Evolutionary conservation across 2,888 invertebrate species (phyloP).

Genomic region (Dasysyrphus albostriatus): DNA sequence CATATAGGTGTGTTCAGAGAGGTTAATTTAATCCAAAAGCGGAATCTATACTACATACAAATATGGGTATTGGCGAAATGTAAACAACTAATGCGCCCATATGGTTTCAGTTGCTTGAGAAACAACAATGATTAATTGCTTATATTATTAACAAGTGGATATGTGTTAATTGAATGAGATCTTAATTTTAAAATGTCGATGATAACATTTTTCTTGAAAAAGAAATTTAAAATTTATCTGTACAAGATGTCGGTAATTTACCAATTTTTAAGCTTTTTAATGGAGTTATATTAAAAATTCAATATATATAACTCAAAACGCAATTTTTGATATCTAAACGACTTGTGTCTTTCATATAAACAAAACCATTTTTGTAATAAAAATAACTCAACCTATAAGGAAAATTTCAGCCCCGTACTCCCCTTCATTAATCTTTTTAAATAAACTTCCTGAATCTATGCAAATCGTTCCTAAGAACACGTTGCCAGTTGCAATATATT

Average conservation of each 20-base stretch:
- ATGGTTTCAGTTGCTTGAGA: conserved; percentile 32
- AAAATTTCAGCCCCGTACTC: neutral
- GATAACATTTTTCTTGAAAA: neutral
- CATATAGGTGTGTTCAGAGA: conserved; percentile 26
- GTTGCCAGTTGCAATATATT: neutral
- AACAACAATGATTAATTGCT: conserved; percentile 33
- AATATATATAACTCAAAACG: too few species aligned
- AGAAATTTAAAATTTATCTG: neutral
- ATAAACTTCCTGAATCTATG: neutral
- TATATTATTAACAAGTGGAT: conserved; percentile 27
- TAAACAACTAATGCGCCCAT: conserved; percentile 24
- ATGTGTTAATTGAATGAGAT: conserved; percentile 32
- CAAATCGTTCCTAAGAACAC: neutral
- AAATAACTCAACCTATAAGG: neutral
- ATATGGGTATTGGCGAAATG: conserved; percentile 41
- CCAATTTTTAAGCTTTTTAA: too few species aligned
- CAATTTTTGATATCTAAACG: too few species aligned
- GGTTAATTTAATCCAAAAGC: conserved; percentile 13
- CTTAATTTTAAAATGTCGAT: neutral
- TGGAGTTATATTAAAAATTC: too few species aligned
- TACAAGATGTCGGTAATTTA: neutral
- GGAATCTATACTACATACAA: conserved; percentile 29
- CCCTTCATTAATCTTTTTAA: neutral
- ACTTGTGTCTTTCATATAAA: too few species aligned
- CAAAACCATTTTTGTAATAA: too few species aligned